These are phyloP conservation scores for Mesochorus sp. DNA, from an alignment of 2,888 invertebrate genomes.

Conservation along the genomic window DNA sequence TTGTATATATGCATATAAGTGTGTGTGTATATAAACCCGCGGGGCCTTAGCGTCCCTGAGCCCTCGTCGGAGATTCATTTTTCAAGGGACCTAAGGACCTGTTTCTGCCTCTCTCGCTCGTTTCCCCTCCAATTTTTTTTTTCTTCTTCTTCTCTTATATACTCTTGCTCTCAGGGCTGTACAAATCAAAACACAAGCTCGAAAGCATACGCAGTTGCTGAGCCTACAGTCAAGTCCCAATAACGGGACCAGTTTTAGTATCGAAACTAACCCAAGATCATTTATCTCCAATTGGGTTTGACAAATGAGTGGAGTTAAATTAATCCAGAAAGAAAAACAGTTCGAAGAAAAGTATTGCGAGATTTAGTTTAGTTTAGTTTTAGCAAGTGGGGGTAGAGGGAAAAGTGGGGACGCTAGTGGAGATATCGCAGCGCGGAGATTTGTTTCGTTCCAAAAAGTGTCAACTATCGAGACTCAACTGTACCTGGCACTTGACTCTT, in stretches of 20 bases:
- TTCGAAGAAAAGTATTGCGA: no score
- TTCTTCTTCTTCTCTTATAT: constrained; percentile 38
- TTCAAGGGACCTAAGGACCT: constrained; percentile 73
- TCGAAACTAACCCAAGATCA: no score
- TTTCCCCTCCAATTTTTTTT: constrained; percentile 17
- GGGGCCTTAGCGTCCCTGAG: constrained; percentile 66
- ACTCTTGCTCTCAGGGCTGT: constrained; percentile 55
- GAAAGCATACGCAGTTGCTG: not conserved
- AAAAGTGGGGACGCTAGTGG: no score
- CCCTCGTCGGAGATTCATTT: constrained; percentile 74
- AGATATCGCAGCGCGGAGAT: no score
- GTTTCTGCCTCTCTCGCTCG: constrained; percentile 39
- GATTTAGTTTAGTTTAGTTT: no score
- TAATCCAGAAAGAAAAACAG: no score
- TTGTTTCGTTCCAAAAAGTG: no score
- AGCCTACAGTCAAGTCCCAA: no score
- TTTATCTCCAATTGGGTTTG: no score
- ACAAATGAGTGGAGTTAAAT: no score
- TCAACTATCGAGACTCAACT: not conserved
- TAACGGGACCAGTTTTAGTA: no score
- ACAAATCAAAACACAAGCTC: constrained; percentile 47
- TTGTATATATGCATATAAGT: not conserved
- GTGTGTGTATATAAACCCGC: constrained; percentile 11
- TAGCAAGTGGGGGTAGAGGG: no score
- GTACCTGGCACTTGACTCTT: constrained; percentile 55